Base-by-base conservation (phyloP, 1,140 invertebrate genomes). In the Trachymyrmex cornetzi region DNA sequence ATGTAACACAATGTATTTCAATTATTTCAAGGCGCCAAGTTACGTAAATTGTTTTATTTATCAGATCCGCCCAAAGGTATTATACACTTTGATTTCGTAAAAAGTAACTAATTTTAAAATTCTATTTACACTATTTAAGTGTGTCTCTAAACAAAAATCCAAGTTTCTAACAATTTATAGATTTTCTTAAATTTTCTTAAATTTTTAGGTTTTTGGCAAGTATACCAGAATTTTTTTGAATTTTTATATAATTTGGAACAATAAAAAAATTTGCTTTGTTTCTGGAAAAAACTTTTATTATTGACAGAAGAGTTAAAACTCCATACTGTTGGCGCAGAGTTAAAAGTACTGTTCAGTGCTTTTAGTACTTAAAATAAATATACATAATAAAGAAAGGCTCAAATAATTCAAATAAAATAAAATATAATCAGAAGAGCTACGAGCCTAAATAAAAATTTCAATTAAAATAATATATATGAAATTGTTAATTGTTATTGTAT, bases 391-490 rank as follows among this genome's bases (percentile, higher is more conserved):
- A n/a, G n/a, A n/a, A n/a, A n/a, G n/a, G n/a, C n/a, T n/a, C n/a
- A n/a, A n/a, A n/a, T n/a, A n/a, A n/a, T n/a, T n/a, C n/a, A n/a
- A n/a, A n/a, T n/a, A n/a, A n/a, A n/a, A n/a, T n/a, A n/a, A n/a
- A n/a, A n/a, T n/a, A n/a, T n/a, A n/a, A n/a, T n/a, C n/a, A n/a
- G n/a, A n/a, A n/a, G n/a, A n/a, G n/a, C n/a, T n/a, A n/a, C n/a
- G n/a, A n/a, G n/a, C n/a, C n/a, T n/a, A n/a, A 38, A 48, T n/a
- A 16, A 44, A 67, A 67, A 67, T 22, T 19, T 67, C 64, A 44
- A 67, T 67, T 44, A n/a, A 53, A 30, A 55, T 4, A 74, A 53
- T 55, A 34, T 7, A 30, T 19, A 19, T 64, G 7, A 34, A 75
- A 57, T 5, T 63, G 27, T 61, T 48, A 12, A 44, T 44, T 44